phyloP scores from a whole-genome alignment of 2,797 vertebrate species.

The Sebastes minor region DNA sequence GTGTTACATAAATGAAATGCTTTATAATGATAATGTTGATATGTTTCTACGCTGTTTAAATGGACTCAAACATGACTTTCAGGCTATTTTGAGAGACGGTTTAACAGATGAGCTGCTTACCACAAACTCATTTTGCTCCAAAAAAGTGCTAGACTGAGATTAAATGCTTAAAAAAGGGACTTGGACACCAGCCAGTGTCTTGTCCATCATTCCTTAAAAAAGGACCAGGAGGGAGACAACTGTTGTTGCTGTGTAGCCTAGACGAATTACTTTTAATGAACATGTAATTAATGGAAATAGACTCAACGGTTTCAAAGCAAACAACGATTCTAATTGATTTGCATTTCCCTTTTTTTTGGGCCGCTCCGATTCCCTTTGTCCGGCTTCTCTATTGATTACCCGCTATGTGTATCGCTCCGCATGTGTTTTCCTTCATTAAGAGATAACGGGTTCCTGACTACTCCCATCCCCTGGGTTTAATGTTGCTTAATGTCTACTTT shows the following conservation, averaged over 20 bases:
- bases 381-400: conserved; percentile 93
- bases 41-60: neutral
- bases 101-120: neutral
- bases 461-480: conserved; percentile 96
- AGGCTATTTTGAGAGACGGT: neutral
- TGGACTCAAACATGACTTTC: neutral
- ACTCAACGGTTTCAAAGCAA: conserved; percentile 98
- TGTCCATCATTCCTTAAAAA: conserved; percentile 56
- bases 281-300: conserved; percentile 99
- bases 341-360: conserved; percentile 89
- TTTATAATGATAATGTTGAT: neutral
- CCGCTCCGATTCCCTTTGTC: conserved; percentile 90
- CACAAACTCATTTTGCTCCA: neutral
- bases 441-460: conserved; percentile 99
- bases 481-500: conserved; percentile 99
- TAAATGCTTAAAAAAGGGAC: conserved; percentile 21
- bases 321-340: conserved; percentile 99
- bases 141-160: conserved; percentile 26
- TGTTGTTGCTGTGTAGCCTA: conserved; percentile 89
- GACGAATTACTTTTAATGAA: conserved; percentile 99
- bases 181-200: conserved; percentile 60
- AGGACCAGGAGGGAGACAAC: conserved; percentile 83
- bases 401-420: conserved; percentile 95
- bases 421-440: conserved; percentile 99
- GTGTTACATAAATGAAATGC: neutral